These are phyloP conservation scores for Alosa alosa DNA, from an alignment of 2,113 vertebrate genomes.

Conservation along the genomic window DNA sequence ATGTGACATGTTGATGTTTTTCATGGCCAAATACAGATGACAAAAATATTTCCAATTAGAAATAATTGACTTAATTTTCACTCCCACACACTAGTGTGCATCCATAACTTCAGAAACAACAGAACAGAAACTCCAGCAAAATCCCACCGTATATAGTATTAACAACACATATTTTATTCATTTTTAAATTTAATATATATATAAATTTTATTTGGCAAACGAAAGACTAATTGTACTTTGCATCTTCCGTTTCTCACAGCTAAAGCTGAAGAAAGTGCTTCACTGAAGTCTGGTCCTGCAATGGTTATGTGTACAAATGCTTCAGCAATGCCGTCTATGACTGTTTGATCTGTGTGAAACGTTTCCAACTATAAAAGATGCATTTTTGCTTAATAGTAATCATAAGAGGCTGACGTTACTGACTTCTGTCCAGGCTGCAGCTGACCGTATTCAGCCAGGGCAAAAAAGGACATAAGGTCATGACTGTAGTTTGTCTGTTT, in stretches of 20 bases:
- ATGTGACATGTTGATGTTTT: not conserved
- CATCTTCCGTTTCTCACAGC: not conserved
- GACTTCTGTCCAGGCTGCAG: too few relatives aligned
- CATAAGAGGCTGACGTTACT: too few relatives aligned
- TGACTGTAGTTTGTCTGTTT: not conserved
- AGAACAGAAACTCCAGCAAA: not conserved
- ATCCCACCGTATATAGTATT: not conserved
- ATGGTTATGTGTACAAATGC: not conserved
- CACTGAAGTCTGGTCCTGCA: not conserved
- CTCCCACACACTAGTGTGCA: not conserved
- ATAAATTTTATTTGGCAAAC: not conserved
- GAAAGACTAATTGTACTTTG: not conserved
- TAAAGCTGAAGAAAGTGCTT: not conserved
- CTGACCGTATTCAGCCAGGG: too few relatives aligned
- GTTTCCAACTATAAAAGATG: not conserved
- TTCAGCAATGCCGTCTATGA: not conserved
- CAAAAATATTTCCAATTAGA: conserved; percentile 49
- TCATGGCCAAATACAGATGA: conserved; percentile 26
- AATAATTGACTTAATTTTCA: conserved; percentile 36
- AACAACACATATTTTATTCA: too few relatives aligned
- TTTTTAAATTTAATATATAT: too few relatives aligned
- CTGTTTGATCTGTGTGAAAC: not conserved
- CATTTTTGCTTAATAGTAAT: not conserved
- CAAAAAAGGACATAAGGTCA: too few relatives aligned
- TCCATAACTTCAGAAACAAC: not conserved